Evolutionary conservation across 2,888 invertebrate genomes (phyloP).

Genomic region (Hylaea fasciaria): DNA sequence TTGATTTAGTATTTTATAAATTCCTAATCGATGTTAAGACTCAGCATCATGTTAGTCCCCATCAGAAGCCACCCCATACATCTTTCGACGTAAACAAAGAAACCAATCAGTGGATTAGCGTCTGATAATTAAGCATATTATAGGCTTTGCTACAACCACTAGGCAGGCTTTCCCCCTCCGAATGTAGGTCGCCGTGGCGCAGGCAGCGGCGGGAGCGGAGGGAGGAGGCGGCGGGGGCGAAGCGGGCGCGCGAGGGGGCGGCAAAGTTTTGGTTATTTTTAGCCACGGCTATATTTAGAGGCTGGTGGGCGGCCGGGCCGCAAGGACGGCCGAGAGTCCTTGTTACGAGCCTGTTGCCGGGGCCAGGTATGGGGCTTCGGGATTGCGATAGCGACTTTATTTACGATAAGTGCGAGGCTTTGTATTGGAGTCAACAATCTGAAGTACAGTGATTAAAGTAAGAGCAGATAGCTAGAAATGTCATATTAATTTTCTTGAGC

Average conservation of each 20-base stretch:
- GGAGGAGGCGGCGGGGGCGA: slow-evolving; percentile 27
- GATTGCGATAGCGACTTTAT: slow-evolving; percentile 1
- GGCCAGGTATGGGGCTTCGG: slow-evolving; percentile 35
- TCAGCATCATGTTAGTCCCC: no score
- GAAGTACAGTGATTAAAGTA: background rate
- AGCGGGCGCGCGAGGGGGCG: slow-evolving; percentile 30
- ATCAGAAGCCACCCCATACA: no score
- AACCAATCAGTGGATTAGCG: background rate
- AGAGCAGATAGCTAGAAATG: no score
- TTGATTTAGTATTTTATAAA: no score
- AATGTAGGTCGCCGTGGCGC: slow-evolving; percentile 55
- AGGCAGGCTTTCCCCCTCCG: slow-evolving; percentile 30
- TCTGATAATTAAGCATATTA: background rate
- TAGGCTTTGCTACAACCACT: slow-evolving; percentile 13
- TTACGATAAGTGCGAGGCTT: slow-evolving; percentile 1
- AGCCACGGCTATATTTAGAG: slow-evolving; percentile 69
- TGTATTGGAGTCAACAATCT: background rate
- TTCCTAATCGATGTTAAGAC: no score
- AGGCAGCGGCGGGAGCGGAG: slow-evolving; percentile 32
- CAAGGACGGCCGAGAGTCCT: slow-evolving; percentile 50
- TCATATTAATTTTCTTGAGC: no score
- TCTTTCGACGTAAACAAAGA: no score
- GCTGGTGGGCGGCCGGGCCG: slow-evolving; percentile 59
- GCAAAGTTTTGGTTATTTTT: slow-evolving; percentile 61
- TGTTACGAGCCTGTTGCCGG: slow-evolving; percentile 26